Evolutionary conservation across 2,888 invertebrate genomes (phyloP), one percentile per base, ranked within the genome.

Genomic region (Ennomos quercinarius): DNA sequence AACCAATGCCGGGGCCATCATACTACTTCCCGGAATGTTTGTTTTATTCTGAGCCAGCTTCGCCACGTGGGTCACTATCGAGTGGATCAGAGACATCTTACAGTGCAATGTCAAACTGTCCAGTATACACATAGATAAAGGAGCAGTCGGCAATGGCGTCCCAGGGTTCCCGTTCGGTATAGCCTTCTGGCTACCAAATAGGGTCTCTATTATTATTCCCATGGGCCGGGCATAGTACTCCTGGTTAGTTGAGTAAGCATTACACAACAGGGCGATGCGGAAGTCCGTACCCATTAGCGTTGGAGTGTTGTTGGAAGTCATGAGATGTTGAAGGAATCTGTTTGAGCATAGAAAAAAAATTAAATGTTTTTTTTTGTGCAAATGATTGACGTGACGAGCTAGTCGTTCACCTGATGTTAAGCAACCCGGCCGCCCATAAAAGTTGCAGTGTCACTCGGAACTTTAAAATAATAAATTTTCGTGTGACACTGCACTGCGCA

Each of bases 21-120:
- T 93, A 56, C 83, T 89, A 45, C 86, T 90, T 0, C 92, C 91
- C 0, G 97, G 96, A 79, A 97, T 94, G 53, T 95, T 96, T 0
- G 96, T 95, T 81, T 98, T 98, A 37, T 96, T 95, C 79, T 98
- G 97, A 0, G 98, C 97, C 71, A 97, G 93, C 79, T 98, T 98
- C 39, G 98, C 97, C 46, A 99, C 97, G 78, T 98, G 97, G 0
- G 97, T 96, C 55, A 96, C 97, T 70, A 97, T 97, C 44, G 94
- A 89, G 81, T 95, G 94, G 73, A 98, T 97, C 10, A 98, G 84
- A 0, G 94, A 94, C 99, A 99, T 99, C 89, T 99, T 99, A 37
- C 98, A 98, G 80, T 99, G 99, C 36, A 99, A 96, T 0, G 99
- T 99, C 55, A 99, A 87, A 13, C 98, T 98, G 83, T 99, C 99